Evolutionary conservation across 2,113 vertebrate genomes (phyloP), one percentile per base, ranked within the genome.

Genomic region (Oncorhynchus masou): DNA sequence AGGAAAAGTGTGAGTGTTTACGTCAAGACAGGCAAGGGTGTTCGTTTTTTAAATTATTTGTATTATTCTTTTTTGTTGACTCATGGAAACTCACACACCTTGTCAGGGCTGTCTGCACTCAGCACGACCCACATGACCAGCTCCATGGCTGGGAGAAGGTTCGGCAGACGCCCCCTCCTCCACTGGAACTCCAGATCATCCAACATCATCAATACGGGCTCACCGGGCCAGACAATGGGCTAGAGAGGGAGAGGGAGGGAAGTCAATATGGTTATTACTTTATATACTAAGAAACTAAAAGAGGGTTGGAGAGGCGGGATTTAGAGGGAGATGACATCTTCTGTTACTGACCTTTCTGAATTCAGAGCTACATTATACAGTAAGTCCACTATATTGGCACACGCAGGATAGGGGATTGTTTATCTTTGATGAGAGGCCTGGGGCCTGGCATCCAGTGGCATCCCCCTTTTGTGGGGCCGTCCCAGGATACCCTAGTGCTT

Each of bases 161-260:
- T 92, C 45, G 85, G 85, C 62, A 93, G 81, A 2, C 88, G 88
- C 1, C 92, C 92, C 76, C 86, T 90, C 82, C 90, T 91, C 93
- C 93, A 94, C 88, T 92, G 93, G 76, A 92, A 80, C 90, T 94
- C 93, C 91, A 94, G 82, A 77, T 94, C 93, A 8, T 93, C 93
- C 73, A 94, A 74, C 87, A 93, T 88, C 91, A 93, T 89, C 79
- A 94, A 79, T 78, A 93, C 91, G 0, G 87, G 84, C 84, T 94
- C 93, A 0, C 93, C 93, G 0, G 92, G 92, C 92, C 92, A 94
- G 16, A 94, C 76, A 9, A 86, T 74, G 71, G 88, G 81, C 92
- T 93, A 71, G 65, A 27, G 6, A 9, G 9, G 13, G 24, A 60
- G 16, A 9, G 4, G 13, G 25, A 62, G 19, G 27, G 20, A 73